A percentile compares a stretch with the other conserved stretches of the same genome.
phyloP scores from a whole-genome alignment of 2,113 vertebrate species.

The Phaethon lepturus region DNA sequence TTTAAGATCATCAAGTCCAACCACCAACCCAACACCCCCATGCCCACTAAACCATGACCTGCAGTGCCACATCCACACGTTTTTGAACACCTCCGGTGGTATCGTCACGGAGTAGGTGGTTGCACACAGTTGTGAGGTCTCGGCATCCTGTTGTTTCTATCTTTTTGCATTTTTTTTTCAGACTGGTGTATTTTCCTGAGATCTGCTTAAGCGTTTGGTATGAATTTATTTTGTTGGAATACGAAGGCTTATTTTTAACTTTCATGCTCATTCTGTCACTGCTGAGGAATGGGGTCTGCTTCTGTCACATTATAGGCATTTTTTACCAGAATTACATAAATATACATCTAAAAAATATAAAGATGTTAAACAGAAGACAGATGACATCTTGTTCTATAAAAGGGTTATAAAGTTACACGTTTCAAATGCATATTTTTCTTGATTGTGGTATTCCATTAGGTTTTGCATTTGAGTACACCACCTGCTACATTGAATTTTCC shows the following conservation, averaged over 20 bases:
- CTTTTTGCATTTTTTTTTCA: neutral
- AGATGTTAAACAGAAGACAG: neutral
- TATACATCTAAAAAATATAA: neutral
- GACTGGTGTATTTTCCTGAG: neutral
- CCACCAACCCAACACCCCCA: no score
- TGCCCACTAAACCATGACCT: no score
- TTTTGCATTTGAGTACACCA: neutral
- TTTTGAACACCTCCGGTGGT: no score
- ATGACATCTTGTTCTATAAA: neutral
- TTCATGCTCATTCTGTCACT: neutral
- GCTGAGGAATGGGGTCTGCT: neutral
- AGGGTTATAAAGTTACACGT: neutral
- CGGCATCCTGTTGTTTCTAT: neutral
- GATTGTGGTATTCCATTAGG: neutral
- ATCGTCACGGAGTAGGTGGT: fast-evolving
- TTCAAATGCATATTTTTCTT: neutral
- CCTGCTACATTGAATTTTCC: neutral
- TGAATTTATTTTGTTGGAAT: neutral
- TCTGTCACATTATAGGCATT: neutral
- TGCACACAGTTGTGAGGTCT: neutral
- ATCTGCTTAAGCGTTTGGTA: neutral
- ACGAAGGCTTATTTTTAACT: neutral
- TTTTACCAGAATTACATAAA: neutral
- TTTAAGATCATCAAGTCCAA: no score
- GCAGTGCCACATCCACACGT: no score